Percentiles rank a stretch among this genome's conserved stretches.
Conservation (phyloP, 2,113 vertebrate species). For the Ameiurus melas region DNA sequence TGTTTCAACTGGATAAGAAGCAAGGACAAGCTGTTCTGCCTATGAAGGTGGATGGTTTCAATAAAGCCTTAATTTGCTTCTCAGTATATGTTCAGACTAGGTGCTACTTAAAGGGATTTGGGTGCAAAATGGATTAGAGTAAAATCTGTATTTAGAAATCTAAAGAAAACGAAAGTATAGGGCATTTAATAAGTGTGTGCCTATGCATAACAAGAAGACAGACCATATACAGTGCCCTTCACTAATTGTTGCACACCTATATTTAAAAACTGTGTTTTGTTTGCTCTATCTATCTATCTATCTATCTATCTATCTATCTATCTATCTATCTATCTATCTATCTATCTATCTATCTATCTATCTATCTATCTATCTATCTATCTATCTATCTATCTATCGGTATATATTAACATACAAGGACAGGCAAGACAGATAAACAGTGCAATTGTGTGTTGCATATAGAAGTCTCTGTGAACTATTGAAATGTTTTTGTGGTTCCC, state of each 20-base stretch:
- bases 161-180: not conserved
- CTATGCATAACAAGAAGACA: not conserved
- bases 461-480: not conserved
- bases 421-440: not conserved
- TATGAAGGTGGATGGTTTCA: constrained; percentile 2
- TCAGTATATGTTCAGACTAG: constrained; percentile 7
- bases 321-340: too few species aligned
- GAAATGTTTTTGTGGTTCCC: not conserved
- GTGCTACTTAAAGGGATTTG: constrained; percentile 1
- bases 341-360: not conserved
- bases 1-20: constrained; percentile 28
- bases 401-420: too few species aligned
- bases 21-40: constrained; percentile 28
- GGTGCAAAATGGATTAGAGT: not conserved
- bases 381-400: too few species aligned
- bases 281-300: too few species aligned
- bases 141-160: constrained; percentile 23
- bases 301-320: too few species aligned
- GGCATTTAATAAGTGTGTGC: not conserved
- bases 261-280: too few species aligned
- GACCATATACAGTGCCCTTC: too few species aligned
- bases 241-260: too few species aligned
- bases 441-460: not conserved
- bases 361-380: too few species aligned
- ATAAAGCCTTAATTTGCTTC: constrained; percentile 13